Conservation (phyloP, 1,140 invertebrate species). For the Sycophaga agraensis region DNA sequence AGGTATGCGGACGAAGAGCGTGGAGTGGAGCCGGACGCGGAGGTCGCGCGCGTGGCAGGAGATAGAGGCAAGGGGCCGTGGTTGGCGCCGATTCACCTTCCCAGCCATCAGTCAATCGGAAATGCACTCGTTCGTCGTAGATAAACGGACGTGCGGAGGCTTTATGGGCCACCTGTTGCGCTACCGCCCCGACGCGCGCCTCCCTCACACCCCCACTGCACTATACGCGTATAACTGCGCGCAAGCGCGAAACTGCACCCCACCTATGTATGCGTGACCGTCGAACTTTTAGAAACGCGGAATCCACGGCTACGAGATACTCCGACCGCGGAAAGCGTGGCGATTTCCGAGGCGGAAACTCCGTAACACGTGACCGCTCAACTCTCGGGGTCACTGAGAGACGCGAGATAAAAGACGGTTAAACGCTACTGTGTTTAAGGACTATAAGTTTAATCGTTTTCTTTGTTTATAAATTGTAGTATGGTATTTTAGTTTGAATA, state of each 20-base stretch:
- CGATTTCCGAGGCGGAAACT: too few species aligned
- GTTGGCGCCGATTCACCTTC: slow-evolving; percentile 34
- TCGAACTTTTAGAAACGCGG: slow-evolving; percentile 41
- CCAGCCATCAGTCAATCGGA: slow-evolving; percentile 45
- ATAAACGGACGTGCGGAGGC: slow-evolving; percentile 42
- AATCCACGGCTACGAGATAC: slow-evolving; percentile 34
- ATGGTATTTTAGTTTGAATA: too few species aligned
- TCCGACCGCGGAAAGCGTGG: background rate
- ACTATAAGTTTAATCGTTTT: too few species aligned
- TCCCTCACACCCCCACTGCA: too few species aligned
- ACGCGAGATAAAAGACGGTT: too few species aligned
- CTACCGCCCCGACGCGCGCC: slow-evolving; percentile 23
- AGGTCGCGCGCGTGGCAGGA: background rate
- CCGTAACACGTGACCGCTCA: too few species aligned
- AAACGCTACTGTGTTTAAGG: too few species aligned
- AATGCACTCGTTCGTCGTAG: slow-evolving; percentile 45
- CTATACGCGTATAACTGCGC: too few species aligned
- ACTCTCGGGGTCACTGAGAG: too few species aligned
- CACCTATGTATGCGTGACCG: background rate
- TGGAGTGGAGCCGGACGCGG: too few species aligned
- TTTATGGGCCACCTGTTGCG: slow-evolving; percentile 46
- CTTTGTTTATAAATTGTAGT: too few species aligned
- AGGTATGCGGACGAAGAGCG: too few species aligned
- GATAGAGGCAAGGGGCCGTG: background rate
- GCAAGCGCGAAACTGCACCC: background rate